phyloP scores from a whole-genome alignment of 1,140 invertebrate genomes.

The Heliconius hewitsoni region DNA sequence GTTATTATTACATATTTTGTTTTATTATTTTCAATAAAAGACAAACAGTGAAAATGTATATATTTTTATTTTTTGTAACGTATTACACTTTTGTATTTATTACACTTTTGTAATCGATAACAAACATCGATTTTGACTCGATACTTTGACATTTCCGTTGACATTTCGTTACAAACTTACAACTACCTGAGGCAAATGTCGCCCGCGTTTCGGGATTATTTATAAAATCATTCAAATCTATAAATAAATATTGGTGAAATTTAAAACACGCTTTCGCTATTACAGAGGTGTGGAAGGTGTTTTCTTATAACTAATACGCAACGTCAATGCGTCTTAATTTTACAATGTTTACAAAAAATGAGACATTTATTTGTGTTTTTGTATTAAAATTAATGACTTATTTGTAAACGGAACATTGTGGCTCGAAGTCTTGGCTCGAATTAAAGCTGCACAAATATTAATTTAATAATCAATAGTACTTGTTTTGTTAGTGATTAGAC shows the following conservation, averaged over 20 bases:
- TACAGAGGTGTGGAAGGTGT: conserved; percentile 49
- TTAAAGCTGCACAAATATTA: conserved; percentile 45
- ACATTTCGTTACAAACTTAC: conserved; percentile 42
- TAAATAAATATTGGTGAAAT: conserved; percentile 67
- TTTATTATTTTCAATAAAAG: no score
- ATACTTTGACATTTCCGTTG: conserved; percentile 44
- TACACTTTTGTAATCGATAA: not conserved
- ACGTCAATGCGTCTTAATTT: conserved; percentile 45
- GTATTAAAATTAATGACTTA: conserved; percentile 38
- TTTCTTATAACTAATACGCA: conserved; percentile 52
- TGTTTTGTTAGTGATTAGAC: conserved; percentile 49
- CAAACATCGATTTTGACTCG: not conserved
- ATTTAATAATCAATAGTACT: conserved; percentile 35
- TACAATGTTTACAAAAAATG: conserved; percentile 49
- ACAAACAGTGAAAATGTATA: no score
- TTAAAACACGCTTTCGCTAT: conserved; percentile 58
- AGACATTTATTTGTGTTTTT: conserved; percentile 30
- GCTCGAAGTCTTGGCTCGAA: conserved; percentile 4
- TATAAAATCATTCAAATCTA: conserved; percentile 73
- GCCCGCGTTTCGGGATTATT: conserved; percentile 58
- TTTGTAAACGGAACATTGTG: not conserved
- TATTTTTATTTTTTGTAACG: not conserved
- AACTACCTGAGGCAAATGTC: conserved; percentile 46
- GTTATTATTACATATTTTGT: no score
- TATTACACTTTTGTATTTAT: not conserved